Percentiles rank a stretch among this genome's conserved stretches.
Conservation (phyloP, 2,797 vertebrate genomes). For the Erethizon dorsatum region DNA sequence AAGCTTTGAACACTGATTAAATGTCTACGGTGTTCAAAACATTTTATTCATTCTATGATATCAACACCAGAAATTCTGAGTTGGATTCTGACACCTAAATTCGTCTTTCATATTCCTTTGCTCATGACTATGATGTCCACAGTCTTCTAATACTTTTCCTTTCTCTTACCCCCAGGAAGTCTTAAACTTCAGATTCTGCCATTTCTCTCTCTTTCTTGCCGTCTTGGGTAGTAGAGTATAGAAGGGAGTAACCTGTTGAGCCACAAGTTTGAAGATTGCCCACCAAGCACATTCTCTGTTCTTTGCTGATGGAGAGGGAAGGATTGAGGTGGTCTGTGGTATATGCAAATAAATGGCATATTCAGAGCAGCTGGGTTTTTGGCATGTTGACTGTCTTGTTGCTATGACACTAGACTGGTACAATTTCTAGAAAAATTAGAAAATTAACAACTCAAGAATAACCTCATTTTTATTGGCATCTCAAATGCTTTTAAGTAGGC, state of each 20-base stretch:
- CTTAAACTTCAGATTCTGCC: slow-evolving; percentile 55
- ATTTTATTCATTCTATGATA: slow-evolving; percentile 7
- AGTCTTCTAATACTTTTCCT: background rate
- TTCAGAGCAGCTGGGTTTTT: slow-evolving; percentile 17
- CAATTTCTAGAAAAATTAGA: slow-evolving; percentile 25
- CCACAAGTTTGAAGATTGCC: slow-evolving; percentile 23
- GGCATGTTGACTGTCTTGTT: background rate
- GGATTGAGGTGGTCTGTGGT: background rate
- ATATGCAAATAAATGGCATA: slow-evolving; percentile 3
- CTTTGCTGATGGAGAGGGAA: slow-evolving; percentile 22
- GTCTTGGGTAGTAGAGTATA: slow-evolving; percentile 34
- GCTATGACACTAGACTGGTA: background rate
- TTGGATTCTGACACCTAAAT: slow-evolving; percentile 1
- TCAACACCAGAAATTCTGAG: background rate
- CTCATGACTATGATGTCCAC: background rate
- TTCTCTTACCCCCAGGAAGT: slow-evolving; percentile 16
- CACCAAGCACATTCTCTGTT: slow-evolving; percentile 29
- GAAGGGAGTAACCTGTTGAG: slow-evolving; percentile 4
- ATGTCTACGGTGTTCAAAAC: background rate
- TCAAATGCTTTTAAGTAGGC: slow-evolving; percentile 3
- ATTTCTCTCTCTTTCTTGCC: slow-evolving; percentile 24
- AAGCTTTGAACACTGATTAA: background rate
- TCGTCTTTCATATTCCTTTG: background rate
- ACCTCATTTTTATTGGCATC: background rate
- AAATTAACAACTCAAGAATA: slow-evolving; percentile 42